Evolutionary conservation across 2,888 invertebrate genomes (phyloP).

Genomic region (Melanargia galathea): DNA sequence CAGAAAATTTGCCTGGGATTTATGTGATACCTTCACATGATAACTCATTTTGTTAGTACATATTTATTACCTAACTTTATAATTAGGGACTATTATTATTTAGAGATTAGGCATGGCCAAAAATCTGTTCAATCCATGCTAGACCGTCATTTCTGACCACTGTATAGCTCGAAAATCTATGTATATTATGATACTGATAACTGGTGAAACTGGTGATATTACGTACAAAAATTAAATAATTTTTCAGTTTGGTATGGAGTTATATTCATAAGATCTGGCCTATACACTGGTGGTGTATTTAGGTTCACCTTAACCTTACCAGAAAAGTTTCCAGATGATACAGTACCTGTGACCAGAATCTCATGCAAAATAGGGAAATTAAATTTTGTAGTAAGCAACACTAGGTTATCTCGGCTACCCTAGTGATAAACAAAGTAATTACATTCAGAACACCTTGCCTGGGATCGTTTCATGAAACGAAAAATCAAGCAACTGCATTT

Average conservation of each 20-base stretch:
- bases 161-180: too few species aligned
- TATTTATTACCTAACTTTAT: background rate
- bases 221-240: background rate
- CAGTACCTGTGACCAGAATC: constrained; percentile 94
- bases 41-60: constrained; percentile 89
- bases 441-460: too few species aligned
- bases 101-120: background rate
- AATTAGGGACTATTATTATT: too few species aligned
- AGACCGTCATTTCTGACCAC: too few species aligned
- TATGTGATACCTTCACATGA: constrained; percentile 96
- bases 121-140: too few species aligned
- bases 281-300: constrained; percentile 95
- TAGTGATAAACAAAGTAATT: too few species aligned
- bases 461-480: too few species aligned
- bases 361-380: too few species aligned
- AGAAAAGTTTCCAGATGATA: constrained; percentile 92
- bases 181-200: background rate
- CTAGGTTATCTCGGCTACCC: too few species aligned
- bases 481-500: too few species aligned
- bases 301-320: constrained; percentile 93
- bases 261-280: constrained; percentile 93
- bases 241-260: constrained; percentile 94
- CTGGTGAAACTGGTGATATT: too few species aligned
- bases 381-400: too few species aligned
- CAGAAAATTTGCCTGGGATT: constrained; percentile 92